Conservation (phyloP, 2,797 vertebrate species). For the Ctenosaura bakeri region DNA sequence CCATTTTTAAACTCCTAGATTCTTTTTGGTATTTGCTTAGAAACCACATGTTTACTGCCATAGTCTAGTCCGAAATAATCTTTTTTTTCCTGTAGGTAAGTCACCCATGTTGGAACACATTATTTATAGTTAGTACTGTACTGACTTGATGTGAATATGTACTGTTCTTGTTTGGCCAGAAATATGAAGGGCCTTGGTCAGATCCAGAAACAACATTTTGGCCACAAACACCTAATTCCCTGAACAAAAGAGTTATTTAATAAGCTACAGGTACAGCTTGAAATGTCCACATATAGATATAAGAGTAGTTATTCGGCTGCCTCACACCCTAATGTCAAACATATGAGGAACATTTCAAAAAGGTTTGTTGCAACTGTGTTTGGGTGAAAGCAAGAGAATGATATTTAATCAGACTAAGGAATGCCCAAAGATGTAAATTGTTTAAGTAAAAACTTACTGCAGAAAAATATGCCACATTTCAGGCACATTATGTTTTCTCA, state of each 20-base stretch:
- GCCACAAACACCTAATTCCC: conserved; percentile 27
- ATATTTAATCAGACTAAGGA: background rate
- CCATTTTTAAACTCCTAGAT: background rate
- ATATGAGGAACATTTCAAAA: conserved; percentile 14
- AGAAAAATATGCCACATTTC: background rate
- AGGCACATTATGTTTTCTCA: no score
- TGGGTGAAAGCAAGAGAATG: background rate
- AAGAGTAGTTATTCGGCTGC: background rate
- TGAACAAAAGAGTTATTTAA: conserved; percentile 28
- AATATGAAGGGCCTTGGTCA: conserved; percentile 1
- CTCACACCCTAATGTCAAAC: conserved; percentile 43
- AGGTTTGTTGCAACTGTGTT: background rate
- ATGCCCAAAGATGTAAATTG: background rate
- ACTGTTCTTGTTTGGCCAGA: conserved; percentile 21
- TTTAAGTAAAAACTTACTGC: background rate
- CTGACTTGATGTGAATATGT: conserved; percentile 51
- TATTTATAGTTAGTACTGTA: conserved; percentile 3
- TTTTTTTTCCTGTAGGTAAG: background rate
- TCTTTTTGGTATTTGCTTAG: background rate
- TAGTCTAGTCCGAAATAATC: background rate
- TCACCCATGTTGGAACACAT: conserved; percentile 34
- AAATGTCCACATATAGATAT: conserved; percentile 26
- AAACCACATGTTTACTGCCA: conserved; percentile 10
- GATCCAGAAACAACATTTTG: conserved; percentile 17
- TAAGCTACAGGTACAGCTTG: background rate